Conservation (phyloP, 2,113 vertebrate species). For the Chiloscyllium plagiosum region DNA sequence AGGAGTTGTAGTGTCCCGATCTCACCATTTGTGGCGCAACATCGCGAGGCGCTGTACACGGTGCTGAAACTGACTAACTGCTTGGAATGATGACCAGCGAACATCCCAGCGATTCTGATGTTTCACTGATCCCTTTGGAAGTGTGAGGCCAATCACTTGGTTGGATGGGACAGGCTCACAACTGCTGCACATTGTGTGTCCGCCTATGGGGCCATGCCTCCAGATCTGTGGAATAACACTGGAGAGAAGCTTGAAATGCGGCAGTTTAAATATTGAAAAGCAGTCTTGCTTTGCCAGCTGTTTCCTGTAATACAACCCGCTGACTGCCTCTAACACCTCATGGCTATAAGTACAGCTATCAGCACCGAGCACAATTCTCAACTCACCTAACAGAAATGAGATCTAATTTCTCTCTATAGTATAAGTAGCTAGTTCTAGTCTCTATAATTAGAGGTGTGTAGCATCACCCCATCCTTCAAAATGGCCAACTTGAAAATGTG, state of each 20-base stretch:
- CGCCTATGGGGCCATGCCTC: neutral
- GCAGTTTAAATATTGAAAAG: neutral
- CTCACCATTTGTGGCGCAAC: conserved; percentile 5
- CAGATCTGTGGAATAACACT: too few relatives aligned
- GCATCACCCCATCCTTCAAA: neutral
- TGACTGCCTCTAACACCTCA: neutral
- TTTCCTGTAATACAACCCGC: neutral
- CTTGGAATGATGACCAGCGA: neutral
- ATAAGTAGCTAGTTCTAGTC: neutral
- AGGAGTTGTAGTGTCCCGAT: neutral
- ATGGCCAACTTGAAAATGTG: neutral
- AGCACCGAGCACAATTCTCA: neutral
- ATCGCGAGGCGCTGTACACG: neutral
- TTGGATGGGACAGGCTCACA: neutral
- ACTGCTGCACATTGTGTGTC: neutral
- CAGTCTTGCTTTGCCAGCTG: conserved; percentile 5
- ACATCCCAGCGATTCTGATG: neutral
- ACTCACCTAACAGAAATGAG: neutral
- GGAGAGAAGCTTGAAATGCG: conserved; percentile 11
- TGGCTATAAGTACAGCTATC: neutral
- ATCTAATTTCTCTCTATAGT: neutral
- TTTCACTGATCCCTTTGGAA: conserved; percentile 9
- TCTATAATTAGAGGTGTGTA: conserved; percentile 8
- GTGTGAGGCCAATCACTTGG: neutral
- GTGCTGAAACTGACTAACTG: neutral